Percentiles rank a stretch among this genome's conserved stretches.
These are phyloP conservation scores for Todiramphus saurophagus DNA, from an alignment of 2,113 vertebrate species.

Conservation along the genomic window DNA sequence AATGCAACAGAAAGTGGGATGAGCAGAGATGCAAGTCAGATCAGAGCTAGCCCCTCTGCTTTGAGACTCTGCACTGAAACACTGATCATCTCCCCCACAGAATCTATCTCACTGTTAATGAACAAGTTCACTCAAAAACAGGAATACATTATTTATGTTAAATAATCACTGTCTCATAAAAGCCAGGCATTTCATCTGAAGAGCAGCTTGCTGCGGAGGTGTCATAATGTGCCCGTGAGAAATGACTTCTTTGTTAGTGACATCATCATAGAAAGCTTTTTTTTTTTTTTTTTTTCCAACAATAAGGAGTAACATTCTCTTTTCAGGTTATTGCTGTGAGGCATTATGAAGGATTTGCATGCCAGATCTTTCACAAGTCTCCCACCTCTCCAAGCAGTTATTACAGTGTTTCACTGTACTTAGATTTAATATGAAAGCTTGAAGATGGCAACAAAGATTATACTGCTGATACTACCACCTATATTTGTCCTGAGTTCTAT, in stretches of 20 bases:
- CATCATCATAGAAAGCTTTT: background rate
- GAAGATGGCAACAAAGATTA: background rate
- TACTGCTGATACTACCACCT: background rate
- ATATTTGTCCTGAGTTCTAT: background rate
- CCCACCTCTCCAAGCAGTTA: background rate
- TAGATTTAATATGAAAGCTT: background rate
- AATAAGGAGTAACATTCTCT: background rate
- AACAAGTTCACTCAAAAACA: background rate
- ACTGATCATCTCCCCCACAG: background rate
- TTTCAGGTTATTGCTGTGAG: background rate
- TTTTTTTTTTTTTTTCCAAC: background rate
- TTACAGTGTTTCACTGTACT: background rate
- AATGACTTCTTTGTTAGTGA: background rate
- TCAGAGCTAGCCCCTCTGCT: background rate
- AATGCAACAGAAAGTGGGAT: background rate
- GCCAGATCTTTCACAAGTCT: background rate
- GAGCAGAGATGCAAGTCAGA: background rate
- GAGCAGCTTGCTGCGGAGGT: background rate
- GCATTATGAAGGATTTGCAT: background rate
- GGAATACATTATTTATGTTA: background rate
- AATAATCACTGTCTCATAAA: slow-evolving; percentile 5
- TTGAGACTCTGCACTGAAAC: background rate
- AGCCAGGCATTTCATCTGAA: background rate
- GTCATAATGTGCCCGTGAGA: background rate
- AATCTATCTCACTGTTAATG: background rate